phyloP scores from a whole-genome alignment of 2,113 vertebrate genomes.

The Brachypodius melanocephalos region DNA sequence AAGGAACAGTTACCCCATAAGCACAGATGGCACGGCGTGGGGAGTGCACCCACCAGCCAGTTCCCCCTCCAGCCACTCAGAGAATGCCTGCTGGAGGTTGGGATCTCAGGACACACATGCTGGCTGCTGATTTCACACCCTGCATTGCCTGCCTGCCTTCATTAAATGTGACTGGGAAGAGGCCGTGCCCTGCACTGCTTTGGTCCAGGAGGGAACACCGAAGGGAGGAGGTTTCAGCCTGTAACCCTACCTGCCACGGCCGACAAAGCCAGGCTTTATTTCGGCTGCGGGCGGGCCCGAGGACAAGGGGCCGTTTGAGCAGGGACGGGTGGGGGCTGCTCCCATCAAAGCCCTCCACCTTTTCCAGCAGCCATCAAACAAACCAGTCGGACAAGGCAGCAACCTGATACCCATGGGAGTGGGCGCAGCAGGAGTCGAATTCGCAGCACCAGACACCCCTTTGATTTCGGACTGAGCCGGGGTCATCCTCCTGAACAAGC shows the following conservation, averaged over 20 bases:
- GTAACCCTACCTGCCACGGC: constrained; percentile 38
- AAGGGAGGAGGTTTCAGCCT: constrained; percentile 3
- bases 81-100: background rate
- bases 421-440: background rate
- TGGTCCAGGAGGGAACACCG: background rate
- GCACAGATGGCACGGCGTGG: accelerated
- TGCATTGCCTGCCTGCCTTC: constrained; percentile 32
- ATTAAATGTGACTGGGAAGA: constrained; percentile 46
- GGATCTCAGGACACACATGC: background rate
- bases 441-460: background rate
- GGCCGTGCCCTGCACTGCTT: constrained; percentile 22
- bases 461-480: constrained; percentile 4
- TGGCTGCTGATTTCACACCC: constrained; percentile 39
- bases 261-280: constrained; percentile 53
- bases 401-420: constrained; percentile 69
- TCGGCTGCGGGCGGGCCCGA: background rate
- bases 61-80: accelerated
- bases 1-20: background rate
- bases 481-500: constrained; percentile 9
- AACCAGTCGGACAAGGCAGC: constrained; percentile 67
- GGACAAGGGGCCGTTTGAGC: background rate
- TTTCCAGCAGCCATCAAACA: constrained; percentile 61
- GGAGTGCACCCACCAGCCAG: accelerated
- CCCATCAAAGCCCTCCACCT: constrained; percentile 62
- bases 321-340: background rate